Base-by-base conservation (phyloP, 2,113 vertebrate genomes). In the Apeltes quadracus region DNA sequence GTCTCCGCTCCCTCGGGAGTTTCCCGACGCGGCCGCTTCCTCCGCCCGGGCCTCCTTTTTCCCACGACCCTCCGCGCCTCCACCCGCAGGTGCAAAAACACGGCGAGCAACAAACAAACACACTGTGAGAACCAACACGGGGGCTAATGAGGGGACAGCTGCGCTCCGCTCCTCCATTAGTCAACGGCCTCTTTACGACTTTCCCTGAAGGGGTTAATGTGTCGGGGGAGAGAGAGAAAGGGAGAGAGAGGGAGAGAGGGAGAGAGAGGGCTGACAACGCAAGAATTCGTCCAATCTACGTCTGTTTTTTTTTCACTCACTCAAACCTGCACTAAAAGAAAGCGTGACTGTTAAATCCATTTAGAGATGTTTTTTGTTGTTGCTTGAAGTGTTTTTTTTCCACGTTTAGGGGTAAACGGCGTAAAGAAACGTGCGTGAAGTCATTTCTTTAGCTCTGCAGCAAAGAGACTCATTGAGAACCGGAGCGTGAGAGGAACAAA, bases 11-110 rank as follows among this genome's bases (percentile, higher is more conserved):
- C 59, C 86, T 22, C 2, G 62, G 55, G 61, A 53, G 53, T 72
- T 66, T 59, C 41, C 39, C 55, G 53, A 65, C 54, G 44, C 22
- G 76, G 70, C 53, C 50, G 2, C 23, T 29, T 57, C 71, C 38
- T 75, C 61, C 54, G 51, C 38, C 41, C 0, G 55, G 69, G 73
- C 70, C 56, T 22, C n/a, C 20, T n/a, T 51, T 75, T 90, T 91
- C 90, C 84, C 90, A 88, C 69, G 79, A 82, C 81, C 88, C 77
- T 43, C 0, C 32, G 7, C 22, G 79, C 81, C 90, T 48, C 57
- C 27, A 11, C 73, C 46, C 46, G 81, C 88, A 90, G 88, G 88
- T 90, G 90, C 81, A 82, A 90, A 88, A 90, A 89, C 82, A 88
- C 71, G 7, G 59, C 23, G 57, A 72, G 62, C 11, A 12, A 88